Evolutionary conservation across 1,140 invertebrate species (phyloP).

Genomic region (Anadara kagoshimensis): DNA sequence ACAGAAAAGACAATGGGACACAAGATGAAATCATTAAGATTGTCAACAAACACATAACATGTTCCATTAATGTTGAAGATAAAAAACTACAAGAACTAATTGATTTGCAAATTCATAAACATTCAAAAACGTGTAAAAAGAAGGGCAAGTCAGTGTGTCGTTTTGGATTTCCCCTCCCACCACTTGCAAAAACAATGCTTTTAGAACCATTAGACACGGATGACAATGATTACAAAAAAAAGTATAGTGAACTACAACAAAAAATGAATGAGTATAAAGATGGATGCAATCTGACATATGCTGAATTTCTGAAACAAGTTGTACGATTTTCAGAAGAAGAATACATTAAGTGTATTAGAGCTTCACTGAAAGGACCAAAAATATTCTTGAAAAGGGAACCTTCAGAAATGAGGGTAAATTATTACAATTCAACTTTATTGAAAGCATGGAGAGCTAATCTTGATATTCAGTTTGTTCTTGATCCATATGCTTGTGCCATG

Average conservation of each 20-base stretch:
- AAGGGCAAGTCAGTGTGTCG: slow-evolving; percentile 33
- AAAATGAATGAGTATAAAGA: slow-evolving; percentile 31
- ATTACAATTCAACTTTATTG: slow-evolving; percentile 17
- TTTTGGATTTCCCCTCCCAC: slow-evolving; percentile 49
- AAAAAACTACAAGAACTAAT: slow-evolving; percentile 20
- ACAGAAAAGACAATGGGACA: background rate
- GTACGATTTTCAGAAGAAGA: slow-evolving; percentile 21
- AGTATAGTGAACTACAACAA: slow-evolving; percentile 6
- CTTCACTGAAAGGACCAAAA: slow-evolving; percentile 26
- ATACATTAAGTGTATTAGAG: slow-evolving; percentile 37
- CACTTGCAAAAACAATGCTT: slow-evolving; percentile 38
- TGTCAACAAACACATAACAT: slow-evolving; percentile 15
- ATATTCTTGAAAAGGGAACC: slow-evolving; percentile 34
- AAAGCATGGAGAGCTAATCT: slow-evolving; percentile 32
- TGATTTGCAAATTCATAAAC: slow-evolving; percentile 48
- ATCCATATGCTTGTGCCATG: slow-evolving; percentile 38
- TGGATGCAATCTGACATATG: slow-evolving; percentile 21
- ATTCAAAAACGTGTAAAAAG: slow-evolving; percentile 48
- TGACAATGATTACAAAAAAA: slow-evolving; percentile 20
- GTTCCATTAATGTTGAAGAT: slow-evolving; percentile 17
- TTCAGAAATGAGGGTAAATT: slow-evolving; percentile 19
- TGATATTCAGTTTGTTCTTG: slow-evolving; percentile 45
- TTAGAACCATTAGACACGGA: slow-evolving; percentile 39
- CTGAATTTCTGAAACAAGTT: slow-evolving; percentile 18
- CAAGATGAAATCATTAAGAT: slow-evolving; percentile 8